These are phyloP conservation scores for Corythoichthys intestinalis DNA, from an alignment of 2,113 vertebrate genomes.

Conservation along the genomic window DNA sequence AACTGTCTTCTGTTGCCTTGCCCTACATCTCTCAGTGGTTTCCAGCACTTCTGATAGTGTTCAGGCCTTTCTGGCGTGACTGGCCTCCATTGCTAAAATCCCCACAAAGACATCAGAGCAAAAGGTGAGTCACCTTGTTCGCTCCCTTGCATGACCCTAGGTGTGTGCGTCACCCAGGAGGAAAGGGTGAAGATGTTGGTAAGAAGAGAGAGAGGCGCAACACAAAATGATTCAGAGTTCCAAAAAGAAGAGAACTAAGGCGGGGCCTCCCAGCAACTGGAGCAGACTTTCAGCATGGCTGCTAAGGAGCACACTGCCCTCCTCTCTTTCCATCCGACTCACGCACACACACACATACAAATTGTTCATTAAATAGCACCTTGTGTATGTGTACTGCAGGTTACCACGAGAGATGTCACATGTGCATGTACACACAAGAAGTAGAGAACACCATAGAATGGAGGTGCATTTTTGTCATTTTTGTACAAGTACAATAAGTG, in stretches of 20 bases:
- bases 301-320: conserved; percentile 63
- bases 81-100: too few species aligned
- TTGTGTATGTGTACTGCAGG: conserved; percentile 56
- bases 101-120: background rate
- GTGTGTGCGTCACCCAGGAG: conserved; percentile 69
- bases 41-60: background rate
- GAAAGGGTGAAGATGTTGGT: conserved; percentile 34
- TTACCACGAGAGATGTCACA: conserved; percentile 60
- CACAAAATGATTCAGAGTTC: conserved; percentile 36
- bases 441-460: conserved; percentile 37
- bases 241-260: conserved; percentile 27
- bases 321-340: conserved; percentile 21
- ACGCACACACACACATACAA: background rate
- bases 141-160: conserved; percentile 69
- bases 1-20: too few species aligned
- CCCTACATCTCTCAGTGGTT: too few species aligned
- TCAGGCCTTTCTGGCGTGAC: conserved; percentile 1
- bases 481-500: background rate
- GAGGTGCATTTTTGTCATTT: conserved; percentile 2
- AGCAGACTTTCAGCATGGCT: conserved; percentile 63
- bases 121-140: conserved; percentile 64
- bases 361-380: conserved; percentile 27
- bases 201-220: conserved; percentile 32
- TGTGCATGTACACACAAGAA: conserved; percentile 28
- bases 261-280: conserved; percentile 60